Evolutionary conservation across 1,140 invertebrate genomes (phyloP).

Genomic region (Bathynomus jamesi): DNA sequence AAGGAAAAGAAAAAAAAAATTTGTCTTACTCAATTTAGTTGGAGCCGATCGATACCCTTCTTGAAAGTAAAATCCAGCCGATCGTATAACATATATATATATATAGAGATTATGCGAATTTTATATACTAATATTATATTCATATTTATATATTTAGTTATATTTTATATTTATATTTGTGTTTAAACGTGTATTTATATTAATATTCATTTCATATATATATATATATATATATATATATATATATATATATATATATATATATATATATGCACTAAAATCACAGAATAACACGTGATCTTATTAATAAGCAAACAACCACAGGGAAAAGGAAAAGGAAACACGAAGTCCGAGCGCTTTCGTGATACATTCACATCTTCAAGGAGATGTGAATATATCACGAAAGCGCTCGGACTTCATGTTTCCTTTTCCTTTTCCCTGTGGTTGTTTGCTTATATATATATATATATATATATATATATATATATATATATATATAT

Average conservation of each 20-base stretch:
- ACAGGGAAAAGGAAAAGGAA: too few relatives aligned
- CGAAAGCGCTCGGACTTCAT: too few relatives aligned
- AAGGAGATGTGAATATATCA: too few relatives aligned
- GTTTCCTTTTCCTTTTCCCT: not conserved
- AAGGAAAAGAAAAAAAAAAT: too few relatives aligned
- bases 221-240: not conserved
- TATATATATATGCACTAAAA: not conserved
- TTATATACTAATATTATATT: not conserved
- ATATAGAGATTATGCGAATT: too few relatives aligned
- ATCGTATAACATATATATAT: not conserved
- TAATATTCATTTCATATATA: not conserved
- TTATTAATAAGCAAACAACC: too few relatives aligned
- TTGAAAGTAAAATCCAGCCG: not conserved
- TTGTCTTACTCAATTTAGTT: too few relatives aligned
- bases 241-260: conserved; percentile 3
- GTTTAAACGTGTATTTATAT: not conserved
- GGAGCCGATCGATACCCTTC: too few relatives aligned
- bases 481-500: not conserved
- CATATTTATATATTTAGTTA: not conserved
- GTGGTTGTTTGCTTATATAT: not conserved
- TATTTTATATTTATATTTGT: not conserved
- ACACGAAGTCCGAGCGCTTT: too few relatives aligned
- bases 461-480: not conserved
- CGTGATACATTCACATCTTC: too few relatives aligned
- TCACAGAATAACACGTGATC: too few relatives aligned